phyloP scores from a whole-genome alignment of 2,797 vertebrate genomes.

The Ptychadena robeensis region DNA sequence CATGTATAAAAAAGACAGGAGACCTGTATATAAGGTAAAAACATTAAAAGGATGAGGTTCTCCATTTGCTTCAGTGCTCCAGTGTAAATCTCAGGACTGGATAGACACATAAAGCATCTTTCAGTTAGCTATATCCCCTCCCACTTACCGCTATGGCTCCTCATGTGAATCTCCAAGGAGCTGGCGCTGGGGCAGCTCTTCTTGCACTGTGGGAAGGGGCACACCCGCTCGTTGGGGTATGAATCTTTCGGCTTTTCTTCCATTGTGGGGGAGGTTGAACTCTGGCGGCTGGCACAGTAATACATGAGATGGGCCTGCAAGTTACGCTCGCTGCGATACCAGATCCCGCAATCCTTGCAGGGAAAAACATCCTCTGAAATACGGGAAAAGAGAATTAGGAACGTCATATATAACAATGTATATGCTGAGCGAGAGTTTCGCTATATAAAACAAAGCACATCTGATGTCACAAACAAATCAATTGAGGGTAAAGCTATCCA shows the following conservation, averaged over 20 bases:
- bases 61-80: too few relatives aligned
- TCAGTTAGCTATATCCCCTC: too few relatives aligned
- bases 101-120: too few relatives aligned
- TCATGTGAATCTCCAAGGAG: conserved; percentile 97
- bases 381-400: neutral
- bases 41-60: too few relatives aligned
- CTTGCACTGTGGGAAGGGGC: conserved; percentile 95
- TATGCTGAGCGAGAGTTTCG: neutral
- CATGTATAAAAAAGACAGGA: too few relatives aligned
- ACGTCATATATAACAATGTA: neutral
- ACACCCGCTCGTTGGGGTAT: conserved; percentile 91
- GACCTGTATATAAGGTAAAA: too few relatives aligned
- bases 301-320: conserved; percentile 96
- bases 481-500: too few relatives aligned
- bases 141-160: conserved; percentile 94
- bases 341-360: conserved; percentile 97
- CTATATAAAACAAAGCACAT: too few relatives aligned
- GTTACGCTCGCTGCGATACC: conserved; percentile 96
- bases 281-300: conserved; percentile 95
- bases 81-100: too few relatives aligned
- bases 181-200: conserved; percentile 98
- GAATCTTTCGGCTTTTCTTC: conserved; percentile 92
- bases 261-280: conserved; percentile 72
- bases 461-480: too few relatives aligned
- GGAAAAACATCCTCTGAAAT: conserved; percentile 93